Evolutionary conservation across 2,888 invertebrate species (phyloP).

Genomic region (Drosophila bunnanda): DNA sequence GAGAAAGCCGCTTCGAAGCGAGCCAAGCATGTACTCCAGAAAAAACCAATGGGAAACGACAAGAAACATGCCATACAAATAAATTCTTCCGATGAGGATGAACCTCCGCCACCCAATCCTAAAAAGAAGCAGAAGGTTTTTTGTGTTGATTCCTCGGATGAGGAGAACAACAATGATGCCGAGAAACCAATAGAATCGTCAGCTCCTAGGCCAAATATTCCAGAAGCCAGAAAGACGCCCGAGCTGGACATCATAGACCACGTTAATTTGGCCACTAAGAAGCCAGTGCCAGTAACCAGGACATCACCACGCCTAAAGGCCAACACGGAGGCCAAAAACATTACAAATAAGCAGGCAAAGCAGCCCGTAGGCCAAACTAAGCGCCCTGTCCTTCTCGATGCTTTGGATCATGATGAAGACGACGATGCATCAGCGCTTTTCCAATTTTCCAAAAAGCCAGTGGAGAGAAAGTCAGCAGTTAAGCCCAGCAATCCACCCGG

Average conservation of each 20-base stretch:
- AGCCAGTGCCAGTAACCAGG: background rate
- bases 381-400: background rate
- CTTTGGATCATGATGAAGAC: constrained; percentile 25
- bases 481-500: constrained; percentile 14
- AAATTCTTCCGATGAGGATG: constrained; percentile 51
- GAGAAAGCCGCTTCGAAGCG: background rate
- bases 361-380: background rate
- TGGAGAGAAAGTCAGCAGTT: constrained; percentile 3
- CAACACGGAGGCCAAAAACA: constrained; percentile 5
- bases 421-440: constrained; percentile 46
- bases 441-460: constrained; percentile 42
- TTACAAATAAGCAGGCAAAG: background rate
- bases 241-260: background rate
- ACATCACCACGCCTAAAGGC: constrained; percentile 46
- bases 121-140: background rate
- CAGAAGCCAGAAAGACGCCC: background rate
- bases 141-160: constrained; percentile 57
- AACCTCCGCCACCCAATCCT: background rate
- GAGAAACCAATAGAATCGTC: background rate
- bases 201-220: background rate
- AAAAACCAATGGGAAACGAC: background rate
- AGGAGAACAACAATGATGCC: constrained; percentile 39
- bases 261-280: background rate
- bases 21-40: background rate
- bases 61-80: constrained; percentile 14